Base-by-base conservation (phyloP, 2,888 invertebrate genomes). In the Scaeva pyrastri region DNA sequence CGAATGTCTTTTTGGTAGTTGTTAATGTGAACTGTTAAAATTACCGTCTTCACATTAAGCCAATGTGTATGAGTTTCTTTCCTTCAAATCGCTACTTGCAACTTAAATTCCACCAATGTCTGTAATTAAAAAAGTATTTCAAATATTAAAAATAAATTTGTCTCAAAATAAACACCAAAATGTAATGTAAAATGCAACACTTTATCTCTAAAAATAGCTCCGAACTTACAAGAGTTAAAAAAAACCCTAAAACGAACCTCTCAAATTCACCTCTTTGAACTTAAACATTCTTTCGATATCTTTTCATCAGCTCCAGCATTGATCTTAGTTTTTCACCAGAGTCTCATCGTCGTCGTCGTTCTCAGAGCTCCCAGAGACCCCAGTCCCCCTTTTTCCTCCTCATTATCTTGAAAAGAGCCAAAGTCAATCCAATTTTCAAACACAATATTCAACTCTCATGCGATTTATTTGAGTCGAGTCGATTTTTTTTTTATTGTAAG, bases 371-470 rank as follows among this genome's bases (percentile, higher is more conserved):
- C 45, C 39, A 39, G 12, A 23, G 26, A n/a, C n/a, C n/a, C 31
- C 31, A 31, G 31, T 7, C 6, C 31, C 31, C 5, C 31, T 43
- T 7, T 23, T 10, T 43, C 26, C 16, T 48, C 16, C 45, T 1
- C 12, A 50, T n/a, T 21, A 7, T 10, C 16, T n/a, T 10, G 1
- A 6, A 23, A n/a, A 60, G 58, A 60, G 21, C 41, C 60, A 60
- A 60, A 60, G 14, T n/a, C 31, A 70, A 70, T 26, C 16, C 41
- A 41, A 55, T 16, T n/a, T n/a, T 14, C 39, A 41, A 68, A 39
- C 39, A 45, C 14, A 62, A 70, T 14, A 14, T 19, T 23, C 43
- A 76, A 71, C 80, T 85, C 85, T 66, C 85, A 85, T 85, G 85
- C 85, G 85, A 85, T 75, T 77, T 66, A 77, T 66, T 41, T 62